Conservation (phyloP, 2,113 vertebrate genomes). For the Erythrolamprus reginae region DNA sequence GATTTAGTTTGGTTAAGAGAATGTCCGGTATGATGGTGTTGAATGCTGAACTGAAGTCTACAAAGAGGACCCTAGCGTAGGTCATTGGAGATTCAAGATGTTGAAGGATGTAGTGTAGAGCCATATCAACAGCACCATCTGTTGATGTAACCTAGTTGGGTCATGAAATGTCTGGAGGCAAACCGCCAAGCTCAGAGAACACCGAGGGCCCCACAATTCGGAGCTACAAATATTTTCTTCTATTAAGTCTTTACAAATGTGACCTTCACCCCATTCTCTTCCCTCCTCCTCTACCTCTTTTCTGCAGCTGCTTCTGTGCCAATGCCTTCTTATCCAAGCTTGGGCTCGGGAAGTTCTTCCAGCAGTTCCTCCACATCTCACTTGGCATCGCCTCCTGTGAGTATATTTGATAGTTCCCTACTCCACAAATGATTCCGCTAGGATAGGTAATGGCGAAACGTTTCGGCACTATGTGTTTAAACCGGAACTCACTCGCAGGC, state of each 20-base stretch:
- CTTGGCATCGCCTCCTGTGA: slow-evolving; percentile 84
- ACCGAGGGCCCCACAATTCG: not conserved
- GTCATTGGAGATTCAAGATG: no score
- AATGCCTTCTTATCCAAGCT: slow-evolving; percentile 79
- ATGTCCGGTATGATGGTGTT: no score
- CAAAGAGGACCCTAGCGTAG: no score
- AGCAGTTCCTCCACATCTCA: slow-evolving; percentile 89
- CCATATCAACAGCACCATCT: no score
- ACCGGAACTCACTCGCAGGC: no score
- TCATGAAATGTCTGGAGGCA: not conserved
- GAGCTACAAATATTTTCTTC: not conserved
- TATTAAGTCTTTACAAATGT: not conserved
- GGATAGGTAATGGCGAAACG: not conserved
- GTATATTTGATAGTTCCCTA: slow-evolving; percentile 39
- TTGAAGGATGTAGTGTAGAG: no score
- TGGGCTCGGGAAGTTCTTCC: slow-evolving; percentile 84
- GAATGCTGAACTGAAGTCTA: no score
- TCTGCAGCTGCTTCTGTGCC: slow-evolving; percentile 78
- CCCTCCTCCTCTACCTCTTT: not conserved
- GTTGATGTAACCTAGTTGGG: not conserved
- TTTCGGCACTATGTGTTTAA: no score
- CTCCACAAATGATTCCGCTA: not conserved
- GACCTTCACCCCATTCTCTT: not conserved
- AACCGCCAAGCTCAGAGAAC: not conserved
- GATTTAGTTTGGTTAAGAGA: no score